These are phyloP conservation scores for Enteromius fasciolatus DNA, from an alignment of 2,797 vertebrate species.

Conservation along the genomic window DNA sequence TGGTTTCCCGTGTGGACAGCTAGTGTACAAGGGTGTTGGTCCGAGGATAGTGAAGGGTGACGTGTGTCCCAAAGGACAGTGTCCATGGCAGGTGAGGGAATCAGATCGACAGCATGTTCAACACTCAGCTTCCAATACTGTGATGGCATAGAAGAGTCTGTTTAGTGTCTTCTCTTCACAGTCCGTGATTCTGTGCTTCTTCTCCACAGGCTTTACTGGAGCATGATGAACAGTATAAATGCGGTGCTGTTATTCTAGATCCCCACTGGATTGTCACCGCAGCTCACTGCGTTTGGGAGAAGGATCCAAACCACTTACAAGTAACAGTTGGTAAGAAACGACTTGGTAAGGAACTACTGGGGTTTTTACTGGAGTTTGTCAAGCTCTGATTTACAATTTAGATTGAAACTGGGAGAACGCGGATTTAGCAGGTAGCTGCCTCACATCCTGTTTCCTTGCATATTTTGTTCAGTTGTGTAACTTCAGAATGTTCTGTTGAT, in stretches of 20 bases:
- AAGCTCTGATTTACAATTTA: background rate
- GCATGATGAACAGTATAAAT: constrained; percentile 58
- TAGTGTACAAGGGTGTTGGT: constrained; percentile 53
- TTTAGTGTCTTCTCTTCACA: background rate
- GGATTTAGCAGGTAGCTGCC: no score
- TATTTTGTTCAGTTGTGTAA: no score
- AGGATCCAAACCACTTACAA: constrained; percentile 42
- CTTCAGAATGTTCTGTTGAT: background rate
- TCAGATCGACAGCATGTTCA: background rate
- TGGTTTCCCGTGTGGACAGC: constrained; percentile 83
- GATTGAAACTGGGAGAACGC: background rate
- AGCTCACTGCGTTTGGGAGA: constrained; percentile 85
- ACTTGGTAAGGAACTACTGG: background rate
- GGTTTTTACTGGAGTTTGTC: background rate
- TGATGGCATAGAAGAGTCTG: background rate
- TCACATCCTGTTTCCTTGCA: no score
- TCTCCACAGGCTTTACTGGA: constrained; percentile 79
- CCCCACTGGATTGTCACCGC: constrained; percentile 87
- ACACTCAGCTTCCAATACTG: background rate
- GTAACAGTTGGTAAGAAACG: constrained; percentile 78
- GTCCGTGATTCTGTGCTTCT: background rate
- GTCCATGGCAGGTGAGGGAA: constrained; percentile 91
- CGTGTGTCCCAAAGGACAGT: constrained; percentile 86
- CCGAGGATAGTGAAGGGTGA: constrained; percentile 87
- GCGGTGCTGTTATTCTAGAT: constrained; percentile 84